Conservation (phyloP, 2,888 invertebrate species). For the Scaptomyza reducta region DNA sequence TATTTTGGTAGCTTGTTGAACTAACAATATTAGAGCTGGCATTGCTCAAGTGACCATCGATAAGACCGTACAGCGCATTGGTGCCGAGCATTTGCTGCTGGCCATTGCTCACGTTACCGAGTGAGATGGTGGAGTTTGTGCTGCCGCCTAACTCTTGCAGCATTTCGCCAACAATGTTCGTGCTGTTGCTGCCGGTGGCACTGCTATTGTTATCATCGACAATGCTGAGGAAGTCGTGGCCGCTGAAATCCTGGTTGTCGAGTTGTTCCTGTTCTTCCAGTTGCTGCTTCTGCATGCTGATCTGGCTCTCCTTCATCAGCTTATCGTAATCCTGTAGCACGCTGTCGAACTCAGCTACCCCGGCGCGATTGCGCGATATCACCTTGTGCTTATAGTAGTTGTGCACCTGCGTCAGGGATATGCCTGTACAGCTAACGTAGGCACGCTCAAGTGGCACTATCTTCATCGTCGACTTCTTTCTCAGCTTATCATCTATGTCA, state of each 20-base stretch:
- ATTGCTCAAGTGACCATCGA: conserved; percentile 54
- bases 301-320: conserved; percentile 83
- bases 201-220: conserved; percentile 62
- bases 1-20: conserved; percentile 44
- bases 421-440: conserved; percentile 78
- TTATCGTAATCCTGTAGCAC: conserved; percentile 83
- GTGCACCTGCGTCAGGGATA: conserved; percentile 81
- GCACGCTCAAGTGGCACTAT: conserved; percentile 79
- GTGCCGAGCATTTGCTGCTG: conserved; percentile 45
- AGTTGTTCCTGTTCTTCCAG: conserved; percentile 66
- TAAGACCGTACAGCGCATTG: conserved; percentile 54
- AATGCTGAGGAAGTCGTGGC: conserved; percentile 81
- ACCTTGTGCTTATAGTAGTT: conserved; percentile 83
- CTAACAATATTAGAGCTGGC: conserved; percentile 40
- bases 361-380: conserved; percentile 80
- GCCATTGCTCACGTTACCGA: conserved; percentile 39
- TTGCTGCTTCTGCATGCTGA: conserved; percentile 77
- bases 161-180: conserved; percentile 59
- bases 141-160: conserved; percentile 67
- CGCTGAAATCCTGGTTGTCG: conserved; percentile 76
- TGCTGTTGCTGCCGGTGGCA: conserved; percentile 63
- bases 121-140: conserved; percentile 50
- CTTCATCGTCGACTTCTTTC: conserved; percentile 64
- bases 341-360: conserved; percentile 82
- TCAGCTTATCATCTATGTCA: conserved; percentile 48